Evolutionary conservation across 1,140 invertebrate genomes (phyloP).

Genomic region (Agrilus planipennis): DNA sequence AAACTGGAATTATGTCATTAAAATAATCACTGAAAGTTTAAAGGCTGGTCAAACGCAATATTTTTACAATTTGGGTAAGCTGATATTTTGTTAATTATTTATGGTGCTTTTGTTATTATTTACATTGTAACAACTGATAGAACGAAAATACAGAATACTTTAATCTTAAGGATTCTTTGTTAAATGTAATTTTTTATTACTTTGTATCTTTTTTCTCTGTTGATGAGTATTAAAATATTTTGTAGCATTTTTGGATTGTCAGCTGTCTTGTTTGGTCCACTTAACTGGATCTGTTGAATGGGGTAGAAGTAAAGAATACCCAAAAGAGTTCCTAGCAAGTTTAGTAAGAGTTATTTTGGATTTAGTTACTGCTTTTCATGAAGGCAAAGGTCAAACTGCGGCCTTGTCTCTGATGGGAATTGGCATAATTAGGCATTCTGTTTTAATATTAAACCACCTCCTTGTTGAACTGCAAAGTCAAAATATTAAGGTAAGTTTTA

Average conservation of each 20-base stretch:
- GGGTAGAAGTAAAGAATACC: slow-evolving; percentile 29
- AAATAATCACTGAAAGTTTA: slow-evolving; percentile 28
- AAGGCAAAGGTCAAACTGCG: slow-evolving; percentile 32
- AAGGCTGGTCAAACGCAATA: slow-evolving; percentile 33
- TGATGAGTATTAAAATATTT: slow-evolving; percentile 9
- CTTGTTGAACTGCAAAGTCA: slow-evolving; percentile 38
- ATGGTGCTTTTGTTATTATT: too few species aligned
- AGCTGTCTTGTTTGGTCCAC: slow-evolving; percentile 38
- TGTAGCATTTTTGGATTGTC: slow-evolving; percentile 39
- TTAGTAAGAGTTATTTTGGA: slow-evolving; percentile 33
- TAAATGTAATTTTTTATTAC: too few species aligned
- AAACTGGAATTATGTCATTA: slow-evolving; percentile 27
- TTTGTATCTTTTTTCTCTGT: too few species aligned
- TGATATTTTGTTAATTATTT: slow-evolving; percentile 4
- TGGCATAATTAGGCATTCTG: slow-evolving; percentile 40
- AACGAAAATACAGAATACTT: too few species aligned
- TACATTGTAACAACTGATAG: too few species aligned
- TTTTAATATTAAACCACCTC: slow-evolving; percentile 43
- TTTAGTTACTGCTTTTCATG: slow-evolving; percentile 41
- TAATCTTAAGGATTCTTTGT: too few species aligned
- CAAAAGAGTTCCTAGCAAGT: slow-evolving; percentile 14
- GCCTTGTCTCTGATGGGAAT: slow-evolving; percentile 42
- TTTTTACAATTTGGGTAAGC: slow-evolving; percentile 42
- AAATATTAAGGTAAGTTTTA: slow-evolving; percentile 30
- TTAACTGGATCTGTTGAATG: slow-evolving; percentile 38